Evolutionary conservation across 2,113 vertebrate genomes (phyloP), one percentile per base, ranked within the genome.

Genomic region (Menidia beryllina): DNA sequence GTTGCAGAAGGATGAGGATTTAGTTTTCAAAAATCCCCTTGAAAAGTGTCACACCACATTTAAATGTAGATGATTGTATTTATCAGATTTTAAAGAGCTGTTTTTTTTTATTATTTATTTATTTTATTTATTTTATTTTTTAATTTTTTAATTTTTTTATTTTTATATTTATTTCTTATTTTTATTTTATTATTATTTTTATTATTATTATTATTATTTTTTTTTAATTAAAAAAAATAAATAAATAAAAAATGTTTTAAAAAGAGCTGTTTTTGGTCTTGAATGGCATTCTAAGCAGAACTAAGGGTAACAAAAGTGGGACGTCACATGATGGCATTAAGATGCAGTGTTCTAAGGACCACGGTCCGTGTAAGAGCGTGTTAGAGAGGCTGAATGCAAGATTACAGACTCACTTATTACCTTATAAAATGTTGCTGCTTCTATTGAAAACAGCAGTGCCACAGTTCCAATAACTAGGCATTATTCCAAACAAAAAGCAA

Each of bases 401-500:
- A 87, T 90, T 80, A 81, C 69, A 68, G 83, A 79, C 81, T 65
- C 64, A 83, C 72, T 91, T 92, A 93, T 94, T 85, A 84, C 70
- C 81, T 80, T 66, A 75, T 89, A 88, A 91, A 91, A 85, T 72
- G 63, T 53, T 39, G 69, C 81, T 86, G 73, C 88, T 81, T 87
- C 83, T 85, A 82, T 89, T 91, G 78, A 83, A 88, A 91, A 86
- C 59, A 79, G 77, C 79, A 86, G 86, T 85, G 71, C 81, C 79
- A 86, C 77, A 83, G 68, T 79, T 71, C 80, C 75, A 90, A 85
- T 90, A 91, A 90, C 91, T 65, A 59, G 69, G 78, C 63, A 70
- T 88, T 85, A 86, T 80, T 81, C 69, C 78, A 86, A 77, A 82
- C 75, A 84, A 63, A 83, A 78, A 85, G 76, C 72, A 55, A 50